Evolutionary conservation across 2,113 vertebrate genomes (phyloP).

Genomic region (Callospermophilus lateralis): DNA sequence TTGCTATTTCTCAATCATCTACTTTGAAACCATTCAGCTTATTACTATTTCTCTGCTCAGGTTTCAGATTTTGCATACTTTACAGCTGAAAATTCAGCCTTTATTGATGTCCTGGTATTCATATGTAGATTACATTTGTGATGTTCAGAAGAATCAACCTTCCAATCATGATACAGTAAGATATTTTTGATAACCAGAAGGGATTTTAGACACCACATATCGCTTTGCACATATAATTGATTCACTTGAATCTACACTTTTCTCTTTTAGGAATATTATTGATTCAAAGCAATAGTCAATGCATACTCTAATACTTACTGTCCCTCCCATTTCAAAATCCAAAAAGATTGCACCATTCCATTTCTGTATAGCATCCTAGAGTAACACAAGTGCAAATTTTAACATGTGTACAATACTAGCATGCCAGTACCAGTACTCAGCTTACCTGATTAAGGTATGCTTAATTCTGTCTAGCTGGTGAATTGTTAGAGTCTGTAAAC

Average conservation of each 20-base stretch:
- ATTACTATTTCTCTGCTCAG: neutral
- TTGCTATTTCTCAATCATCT: neutral
- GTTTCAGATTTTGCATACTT: neutral
- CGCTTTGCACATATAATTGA: neutral
- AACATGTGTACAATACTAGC: neutral
- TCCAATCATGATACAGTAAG: neutral
- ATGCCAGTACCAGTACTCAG: neutral
- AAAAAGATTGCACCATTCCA: neutral
- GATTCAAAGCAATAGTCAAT: neutral
- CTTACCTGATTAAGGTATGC: neutral
- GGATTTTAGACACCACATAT: neutral
- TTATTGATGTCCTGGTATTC: neutral
- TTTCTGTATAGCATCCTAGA: neutral
- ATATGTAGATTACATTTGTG: neutral
- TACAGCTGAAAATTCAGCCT: neutral
- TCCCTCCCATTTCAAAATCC: neutral
- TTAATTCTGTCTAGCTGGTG: neutral
- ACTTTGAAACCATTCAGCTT: neutral
- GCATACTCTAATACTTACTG: neutral
- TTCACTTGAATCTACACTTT: neutral
- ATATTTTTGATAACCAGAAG: neutral
- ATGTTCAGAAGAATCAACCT: neutral
- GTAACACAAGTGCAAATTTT: neutral
- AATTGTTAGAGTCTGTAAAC: no score
- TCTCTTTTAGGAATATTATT: neutral